A percentile compares a stretch with the other conserved stretches of the same genome.
phyloP scores from a whole-genome alignment of 2,797 vertebrate species.

The Cephalopachus bancanus region DNA sequence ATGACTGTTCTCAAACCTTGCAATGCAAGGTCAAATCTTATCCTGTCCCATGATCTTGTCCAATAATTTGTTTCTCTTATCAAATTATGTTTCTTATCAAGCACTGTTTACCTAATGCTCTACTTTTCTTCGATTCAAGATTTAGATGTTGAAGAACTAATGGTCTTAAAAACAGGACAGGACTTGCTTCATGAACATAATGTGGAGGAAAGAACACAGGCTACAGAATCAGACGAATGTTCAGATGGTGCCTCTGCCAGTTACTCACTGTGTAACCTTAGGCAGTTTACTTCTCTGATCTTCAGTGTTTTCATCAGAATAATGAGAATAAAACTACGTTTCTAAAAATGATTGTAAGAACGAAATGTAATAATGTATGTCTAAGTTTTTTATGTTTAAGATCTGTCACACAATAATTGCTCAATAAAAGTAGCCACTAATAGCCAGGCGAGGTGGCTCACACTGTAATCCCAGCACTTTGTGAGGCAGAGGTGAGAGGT shows the following conservation, averaged over 20 bases:
- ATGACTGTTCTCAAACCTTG: background rate
- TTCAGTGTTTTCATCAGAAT: background rate
- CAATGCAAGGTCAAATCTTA: background rate
- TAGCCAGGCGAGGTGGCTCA: fast-evolving
- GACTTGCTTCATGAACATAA: background rate
- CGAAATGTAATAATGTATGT: background rate
- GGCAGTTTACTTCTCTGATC: background rate
- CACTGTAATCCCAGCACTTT: too few species aligned
- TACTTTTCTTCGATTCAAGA: slow-evolving; percentile 1
- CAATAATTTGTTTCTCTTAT: background rate
- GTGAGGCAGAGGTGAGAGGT: fast-evolving
- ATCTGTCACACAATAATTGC: background rate
- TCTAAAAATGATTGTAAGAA: background rate
- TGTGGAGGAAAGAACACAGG: background rate
- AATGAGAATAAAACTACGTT: background rate
- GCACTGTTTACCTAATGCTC: background rate
- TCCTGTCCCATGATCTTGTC: background rate
- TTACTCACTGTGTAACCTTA: background rate
- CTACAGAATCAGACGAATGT: background rate
- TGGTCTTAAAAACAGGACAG: background rate
- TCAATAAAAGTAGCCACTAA: background rate
- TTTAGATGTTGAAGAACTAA: background rate
- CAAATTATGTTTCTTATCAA: background rate
- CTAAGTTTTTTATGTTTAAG: background rate
- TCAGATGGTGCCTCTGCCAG: background rate